Base-by-base conservation (phyloP, 2,888 invertebrate genomes). In the Meteorus colon region DNA sequence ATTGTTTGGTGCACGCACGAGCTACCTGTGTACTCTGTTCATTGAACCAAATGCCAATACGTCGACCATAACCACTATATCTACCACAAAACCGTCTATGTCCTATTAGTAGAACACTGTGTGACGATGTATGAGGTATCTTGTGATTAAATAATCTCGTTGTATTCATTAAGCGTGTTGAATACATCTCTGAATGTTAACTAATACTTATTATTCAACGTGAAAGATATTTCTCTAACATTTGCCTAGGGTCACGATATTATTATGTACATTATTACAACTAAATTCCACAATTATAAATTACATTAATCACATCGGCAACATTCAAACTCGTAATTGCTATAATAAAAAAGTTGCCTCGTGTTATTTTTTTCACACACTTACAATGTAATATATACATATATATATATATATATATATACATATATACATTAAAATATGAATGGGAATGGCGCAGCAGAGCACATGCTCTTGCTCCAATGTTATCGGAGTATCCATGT, bases 1-100 rank as follows among this genome's bases (percentile, higher is more conserved):
- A 87, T 76, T 89, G 89, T 62, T 78, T 83, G 3, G 84, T 82
- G 70, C 87, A 89, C 10, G 83, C 81, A 37, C 80, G 80, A 3
- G 82, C 82, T 0, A 89, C 79, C 41, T 86, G 85, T 27, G 82
- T 74, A 55, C 86, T 78, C 27, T 88, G 88, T 48, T 86, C 81
- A 70, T 80, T 82, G 14, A 88, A 76, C 87, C 88, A 88, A 16
- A 82, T 31, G 45, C 82, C 81, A 63, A 87, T 69, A 31, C 77
- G 83, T 59, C 79, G 80, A 8, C 84, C 81, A 70, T 81, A 85
- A 75, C 80, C 81, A 48, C 79, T 79, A 31, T 87, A 83, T 79
- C 78, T 85, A 48, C 80, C 77, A 59, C 81, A 81, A 63, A 77
- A 77, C 59, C 79, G 81, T 12, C 79, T 62, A 60, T 65, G 62